Evolutionary conservation across 2,113 vertebrate genomes (phyloP).

Genomic region (Lethenteron camtschaticum): DNA sequence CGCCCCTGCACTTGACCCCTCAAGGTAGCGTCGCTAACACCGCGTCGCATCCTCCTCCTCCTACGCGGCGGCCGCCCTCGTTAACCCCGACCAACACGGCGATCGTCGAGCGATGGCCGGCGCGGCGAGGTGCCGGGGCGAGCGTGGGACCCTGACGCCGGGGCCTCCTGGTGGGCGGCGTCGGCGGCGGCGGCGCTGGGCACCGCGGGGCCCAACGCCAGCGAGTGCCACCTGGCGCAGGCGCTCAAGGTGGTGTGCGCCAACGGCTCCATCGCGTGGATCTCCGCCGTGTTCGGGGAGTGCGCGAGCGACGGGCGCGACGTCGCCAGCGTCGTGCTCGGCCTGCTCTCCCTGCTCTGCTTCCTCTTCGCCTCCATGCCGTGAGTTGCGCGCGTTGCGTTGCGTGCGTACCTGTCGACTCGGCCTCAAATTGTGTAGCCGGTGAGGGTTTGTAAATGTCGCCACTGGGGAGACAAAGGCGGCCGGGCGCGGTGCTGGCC

Average conservation of each 20-base stretch:
- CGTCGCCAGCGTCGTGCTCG: constrained; percentile 45
- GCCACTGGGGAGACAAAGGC: background rate
- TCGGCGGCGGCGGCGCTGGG: too few species aligned
- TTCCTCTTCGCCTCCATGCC: constrained; percentile 59
- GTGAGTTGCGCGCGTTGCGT: constrained; percentile 27
- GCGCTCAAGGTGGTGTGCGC: constrained; percentile 32
- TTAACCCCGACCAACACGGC: too few species aligned
- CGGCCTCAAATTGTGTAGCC: background rate
- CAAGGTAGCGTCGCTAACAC: too few species aligned
- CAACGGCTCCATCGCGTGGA: constrained; percentile 44
- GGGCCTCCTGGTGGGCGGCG: too few species aligned
- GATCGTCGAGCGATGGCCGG: too few species aligned
- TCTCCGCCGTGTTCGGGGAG: constrained; percentile 42
- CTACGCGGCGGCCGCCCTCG: too few species aligned
- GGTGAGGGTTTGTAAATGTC: background rate
- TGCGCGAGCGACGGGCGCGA: constrained; percentile 50
- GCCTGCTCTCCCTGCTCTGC: constrained; percentile 56
- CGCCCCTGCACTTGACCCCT: too few species aligned
- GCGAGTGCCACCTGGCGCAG: too few species aligned
- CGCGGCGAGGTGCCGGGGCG: too few species aligned
- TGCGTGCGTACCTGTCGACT: background rate
- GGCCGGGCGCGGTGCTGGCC: background rate
- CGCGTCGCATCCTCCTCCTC: too few species aligned
- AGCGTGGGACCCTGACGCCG: too few species aligned
- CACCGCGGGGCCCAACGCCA: too few species aligned